Conservation (phyloP, 2,113 vertebrate species). For the Pachycephala philippinensis region DNA sequence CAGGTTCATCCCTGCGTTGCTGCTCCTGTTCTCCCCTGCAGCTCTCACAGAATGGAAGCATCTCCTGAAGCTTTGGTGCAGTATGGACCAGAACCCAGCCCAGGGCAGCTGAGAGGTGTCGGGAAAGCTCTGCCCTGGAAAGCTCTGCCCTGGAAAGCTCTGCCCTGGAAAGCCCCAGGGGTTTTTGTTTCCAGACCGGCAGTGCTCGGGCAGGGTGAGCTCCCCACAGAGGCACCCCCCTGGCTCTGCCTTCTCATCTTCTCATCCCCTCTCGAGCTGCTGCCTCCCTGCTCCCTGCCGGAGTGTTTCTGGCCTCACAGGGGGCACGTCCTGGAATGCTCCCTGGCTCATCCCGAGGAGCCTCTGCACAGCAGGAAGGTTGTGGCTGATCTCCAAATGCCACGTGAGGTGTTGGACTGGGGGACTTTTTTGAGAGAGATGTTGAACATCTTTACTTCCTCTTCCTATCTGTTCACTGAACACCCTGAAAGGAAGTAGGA, state of each 20-base stretch:
- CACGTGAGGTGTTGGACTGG: fast-evolving
- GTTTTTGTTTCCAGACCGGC: not conserved
- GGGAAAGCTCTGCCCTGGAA: not conserved
- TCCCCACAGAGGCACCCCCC: not conserved
- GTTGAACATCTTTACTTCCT: not conserved
- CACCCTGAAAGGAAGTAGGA: not conserved
- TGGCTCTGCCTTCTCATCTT: not conserved
- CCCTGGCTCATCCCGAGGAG: fast-evolving
- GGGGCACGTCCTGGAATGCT: not conserved
- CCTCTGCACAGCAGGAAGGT: not conserved
- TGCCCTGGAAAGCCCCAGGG: not conserved
- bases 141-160: no score
- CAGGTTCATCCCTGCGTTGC: fast-evolving
- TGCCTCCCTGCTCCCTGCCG: not conserved
- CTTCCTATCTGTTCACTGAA: not conserved
- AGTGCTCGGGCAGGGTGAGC: not conserved
- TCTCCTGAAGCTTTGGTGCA: not conserved
- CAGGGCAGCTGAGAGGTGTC: not conserved
- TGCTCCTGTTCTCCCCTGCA: not conserved
- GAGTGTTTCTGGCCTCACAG: not conserved
- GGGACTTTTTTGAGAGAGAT: not conserved
- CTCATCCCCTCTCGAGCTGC: not conserved
- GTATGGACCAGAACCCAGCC: fast-evolving
- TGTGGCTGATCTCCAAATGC: not conserved
- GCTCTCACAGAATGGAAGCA: not conserved